Conservation (phyloP, 1,140 invertebrate species). For the Drosophila watanabei region DNA sequence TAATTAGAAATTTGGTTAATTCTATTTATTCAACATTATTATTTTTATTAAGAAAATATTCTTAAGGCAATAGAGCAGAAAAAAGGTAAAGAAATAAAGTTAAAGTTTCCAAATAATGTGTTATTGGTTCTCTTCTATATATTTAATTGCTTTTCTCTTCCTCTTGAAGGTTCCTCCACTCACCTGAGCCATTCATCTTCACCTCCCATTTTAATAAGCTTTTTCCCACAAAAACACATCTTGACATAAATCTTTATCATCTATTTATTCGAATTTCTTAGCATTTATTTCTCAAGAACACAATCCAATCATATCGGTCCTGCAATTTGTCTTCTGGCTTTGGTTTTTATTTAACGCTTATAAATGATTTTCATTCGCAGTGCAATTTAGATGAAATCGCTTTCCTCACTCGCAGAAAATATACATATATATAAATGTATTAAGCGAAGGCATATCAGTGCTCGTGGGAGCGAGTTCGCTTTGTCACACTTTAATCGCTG, state of each 20-base stretch:
- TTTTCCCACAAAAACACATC: neutral
- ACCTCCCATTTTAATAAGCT: constrained; percentile 3
- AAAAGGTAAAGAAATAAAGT: neutral
- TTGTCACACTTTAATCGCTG: constrained; percentile 58
- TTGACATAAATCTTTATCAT: constrained; percentile 16
- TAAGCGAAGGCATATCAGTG: constrained; percentile 13
- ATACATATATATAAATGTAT: constrained; percentile 27
- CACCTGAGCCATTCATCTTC: neutral
- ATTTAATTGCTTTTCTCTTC: neutral
- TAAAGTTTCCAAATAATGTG: neutral
- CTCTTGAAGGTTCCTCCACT: neutral
- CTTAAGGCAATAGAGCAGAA: too few relatives aligned
- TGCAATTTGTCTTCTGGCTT: constrained; percentile 48
- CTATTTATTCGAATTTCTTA: constrained; percentile 7
- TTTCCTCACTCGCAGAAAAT: constrained; percentile 20
- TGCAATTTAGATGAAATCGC: constrained; percentile 71
- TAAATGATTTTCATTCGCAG: constrained; percentile 62
- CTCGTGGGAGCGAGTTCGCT: constrained; percentile 11
- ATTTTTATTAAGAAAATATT: too few relatives aligned
- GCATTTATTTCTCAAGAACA: neutral
- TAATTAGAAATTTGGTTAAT: too few relatives aligned
- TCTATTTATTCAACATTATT: too few relatives aligned
- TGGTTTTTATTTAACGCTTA: constrained; percentile 45
- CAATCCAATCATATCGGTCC: constrained; percentile 21
- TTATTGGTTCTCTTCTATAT: too few relatives aligned